Evolutionary conservation across 2,888 invertebrate species (phyloP).

Genomic region (Erebia epiphron): DNA sequence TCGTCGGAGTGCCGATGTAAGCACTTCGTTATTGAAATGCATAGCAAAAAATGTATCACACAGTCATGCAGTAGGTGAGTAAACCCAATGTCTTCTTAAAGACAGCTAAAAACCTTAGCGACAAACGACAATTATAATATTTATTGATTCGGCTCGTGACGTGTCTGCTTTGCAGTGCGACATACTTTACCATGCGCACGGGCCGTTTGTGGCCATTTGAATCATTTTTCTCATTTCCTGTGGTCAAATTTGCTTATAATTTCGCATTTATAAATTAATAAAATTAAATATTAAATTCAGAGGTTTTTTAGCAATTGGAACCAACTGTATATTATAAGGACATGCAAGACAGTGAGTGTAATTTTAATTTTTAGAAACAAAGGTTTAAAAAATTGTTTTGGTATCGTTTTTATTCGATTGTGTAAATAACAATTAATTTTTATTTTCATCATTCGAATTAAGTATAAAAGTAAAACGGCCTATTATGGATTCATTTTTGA

Average conservation of each 20-base stretch:
- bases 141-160: slow-evolving; percentile 54
- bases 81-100: background rate
- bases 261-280: background rate
- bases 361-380: background rate
- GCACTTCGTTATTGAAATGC: background rate
- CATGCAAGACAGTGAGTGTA: slow-evolving; percentile 35
- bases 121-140: slow-evolving; percentile 44
- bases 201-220: slow-evolving; percentile 32
- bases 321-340: slow-evolving; percentile 4
- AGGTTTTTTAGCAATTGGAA: background rate
- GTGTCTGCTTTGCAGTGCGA: slow-evolving; percentile 44
- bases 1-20: no score
- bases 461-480: no score
- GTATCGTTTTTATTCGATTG: background rate
- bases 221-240: slow-evolving; percentile 28
- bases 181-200: slow-evolving; percentile 43
- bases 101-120: slow-evolving; percentile 39
- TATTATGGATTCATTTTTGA: no score
- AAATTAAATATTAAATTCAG: slow-evolving; percentile 15
- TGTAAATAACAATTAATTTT: no score
- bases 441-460: no score
- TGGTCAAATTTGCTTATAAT: slow-evolving; percentile 24
- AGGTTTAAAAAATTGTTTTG: background rate
- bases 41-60: no score
- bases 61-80: background rate